Percentiles rank a stretch among this genome's conserved stretches.
Evolutionary conservation across 2,888 invertebrate genomes (phyloP).

Genomic region (Germaria angustata): DNA sequence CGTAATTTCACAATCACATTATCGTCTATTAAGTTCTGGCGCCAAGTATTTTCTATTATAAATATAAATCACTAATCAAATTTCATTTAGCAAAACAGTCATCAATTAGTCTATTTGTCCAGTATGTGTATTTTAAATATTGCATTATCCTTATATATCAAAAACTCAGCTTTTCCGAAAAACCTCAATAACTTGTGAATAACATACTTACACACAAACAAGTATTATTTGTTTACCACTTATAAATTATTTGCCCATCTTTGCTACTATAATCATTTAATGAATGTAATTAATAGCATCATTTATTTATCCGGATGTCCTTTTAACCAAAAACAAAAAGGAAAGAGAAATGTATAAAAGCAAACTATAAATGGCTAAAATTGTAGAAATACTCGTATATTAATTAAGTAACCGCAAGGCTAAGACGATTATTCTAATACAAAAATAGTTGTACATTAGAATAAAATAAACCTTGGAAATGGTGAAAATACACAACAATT

Average conservation of each 20-base stretch:
- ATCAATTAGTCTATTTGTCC: slow-evolving; percentile 39
- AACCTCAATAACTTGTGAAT: slow-evolving; percentile 36
- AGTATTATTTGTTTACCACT: neutral
- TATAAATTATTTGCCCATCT: slow-evolving; percentile 11
- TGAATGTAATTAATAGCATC: slow-evolving; percentile 61
- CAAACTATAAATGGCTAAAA: slow-evolving; percentile 40
- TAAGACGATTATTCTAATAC: slow-evolving; percentile 38
- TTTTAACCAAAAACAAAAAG: neutral
- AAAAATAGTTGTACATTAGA: slow-evolving; percentile 13
- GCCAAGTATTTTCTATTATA: neutral
- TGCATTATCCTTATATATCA: neutral
- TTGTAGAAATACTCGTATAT: slow-evolving; percentile 48
- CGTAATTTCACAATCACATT: too few species aligned
- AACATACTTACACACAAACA: neutral
- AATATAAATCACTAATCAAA: neutral
- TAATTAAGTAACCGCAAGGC: slow-evolving; percentile 55
- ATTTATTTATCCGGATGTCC: slow-evolving; percentile 31
- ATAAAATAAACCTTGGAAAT: slow-evolving; percentile 6
- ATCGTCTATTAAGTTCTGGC: neutral
- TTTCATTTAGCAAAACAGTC: neutral
- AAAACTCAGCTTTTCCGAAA: neutral
- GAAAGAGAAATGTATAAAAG: neutral
- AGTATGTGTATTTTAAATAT: neutral
- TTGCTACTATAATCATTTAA: slow-evolving; percentile 55
- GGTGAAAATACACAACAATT: slow-evolving; percentile 24